These are phyloP conservation scores for Drosophila willistoni DNA, from an alignment of 1,140 invertebrate genomes.

Conservation along the genomic window DNA sequence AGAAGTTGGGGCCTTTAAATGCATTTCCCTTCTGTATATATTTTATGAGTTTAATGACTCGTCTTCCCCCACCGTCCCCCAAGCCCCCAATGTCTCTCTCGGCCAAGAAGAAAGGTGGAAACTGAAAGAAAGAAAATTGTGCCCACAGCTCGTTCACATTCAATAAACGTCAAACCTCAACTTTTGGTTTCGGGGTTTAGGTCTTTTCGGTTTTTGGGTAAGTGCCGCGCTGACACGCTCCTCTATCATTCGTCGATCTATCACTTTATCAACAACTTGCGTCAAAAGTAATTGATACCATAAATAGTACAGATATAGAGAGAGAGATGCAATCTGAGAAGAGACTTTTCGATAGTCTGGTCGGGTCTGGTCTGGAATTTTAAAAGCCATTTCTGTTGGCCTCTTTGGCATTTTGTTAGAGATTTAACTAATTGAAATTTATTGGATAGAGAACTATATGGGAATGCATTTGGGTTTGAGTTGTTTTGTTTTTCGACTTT, in stretches of 20 bases:
- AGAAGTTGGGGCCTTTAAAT: constrained; percentile 36
- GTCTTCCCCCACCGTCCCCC: constrained; percentile 1
- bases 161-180: constrained; percentile 66
- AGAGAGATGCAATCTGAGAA: constrained; percentile 31
- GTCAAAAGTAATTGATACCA: constrained; percentile 70
- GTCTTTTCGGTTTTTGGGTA: constrained; percentile 32
- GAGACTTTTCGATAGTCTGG: background rate
- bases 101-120: constrained; percentile 46
- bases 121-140: constrained; percentile 25
- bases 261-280: constrained; percentile 68
- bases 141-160: constrained; percentile 67
- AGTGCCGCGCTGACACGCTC: constrained; percentile 48
- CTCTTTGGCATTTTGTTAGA: constrained; percentile 32
- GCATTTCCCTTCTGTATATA: constrained; percentile 47
- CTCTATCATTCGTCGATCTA: constrained; percentile 26
- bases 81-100: background rate
- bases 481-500: constrained; percentile 14
- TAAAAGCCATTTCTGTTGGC: constrained; percentile 1
- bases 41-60: constrained; percentile 79
- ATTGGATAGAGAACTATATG: constrained; percentile 38
- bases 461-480: constrained; percentile 36
- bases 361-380: constrained; percentile 3
- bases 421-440: constrained; percentile 72
- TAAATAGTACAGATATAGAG: constrained; percentile 45
- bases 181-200: constrained; percentile 14